Evolutionary conservation across 2,797 vertebrate genomes (phyloP).

Genomic region (Acestrorhynchus altus): DNA sequence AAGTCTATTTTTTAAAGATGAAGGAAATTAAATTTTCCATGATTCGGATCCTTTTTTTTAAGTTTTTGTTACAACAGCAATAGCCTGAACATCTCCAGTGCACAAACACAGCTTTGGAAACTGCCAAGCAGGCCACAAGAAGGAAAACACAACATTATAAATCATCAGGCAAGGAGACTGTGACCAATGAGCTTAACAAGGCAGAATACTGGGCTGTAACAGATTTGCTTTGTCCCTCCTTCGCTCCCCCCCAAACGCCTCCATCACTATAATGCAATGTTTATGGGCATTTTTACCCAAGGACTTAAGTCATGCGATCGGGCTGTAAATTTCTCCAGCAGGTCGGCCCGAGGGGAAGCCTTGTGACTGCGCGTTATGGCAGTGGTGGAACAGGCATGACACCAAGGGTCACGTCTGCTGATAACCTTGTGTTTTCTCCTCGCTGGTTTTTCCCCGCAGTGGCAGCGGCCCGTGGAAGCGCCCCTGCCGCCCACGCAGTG

Average conservation of each 20-base stretch:
- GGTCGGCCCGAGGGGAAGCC: slow-evolving; percentile 65
- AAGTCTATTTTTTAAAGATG: no score
- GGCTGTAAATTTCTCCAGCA: slow-evolving; percentile 74
- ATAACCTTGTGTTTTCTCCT: slow-evolving; percentile 73
- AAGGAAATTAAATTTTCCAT: no score
- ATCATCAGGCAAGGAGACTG: slow-evolving; percentile 62
- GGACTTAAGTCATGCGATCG: slow-evolving; percentile 72
- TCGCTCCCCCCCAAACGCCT: slow-evolving; percentile 41
- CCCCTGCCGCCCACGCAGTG: slow-evolving; percentile 37
- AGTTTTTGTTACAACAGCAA: neutral
- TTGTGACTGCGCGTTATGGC: slow-evolving; percentile 65
- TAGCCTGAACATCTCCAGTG: neutral
- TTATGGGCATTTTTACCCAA: slow-evolving; percentile 71
- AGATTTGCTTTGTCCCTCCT: slow-evolving; percentile 55
- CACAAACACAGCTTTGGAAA: slow-evolving; percentile 11
- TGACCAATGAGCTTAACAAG: slow-evolving; percentile 72
- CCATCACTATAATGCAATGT: slow-evolving; percentile 67
- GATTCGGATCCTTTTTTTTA: neutral
- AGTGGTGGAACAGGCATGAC: slow-evolving; percentile 63
- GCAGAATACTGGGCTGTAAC: slow-evolving; percentile 56
- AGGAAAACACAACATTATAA: slow-evolving; percentile 52
- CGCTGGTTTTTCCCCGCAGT: slow-evolving; percentile 50
- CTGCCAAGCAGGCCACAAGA: slow-evolving; percentile 41
- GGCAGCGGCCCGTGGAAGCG: slow-evolving; percentile 40
- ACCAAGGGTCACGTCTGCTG: slow-evolving; percentile 69